Evolutionary conservation across 2,113 vertebrate species (phyloP), one percentile per base, ranked within the genome.

Genomic region (Fukomys damarensis): DNA sequence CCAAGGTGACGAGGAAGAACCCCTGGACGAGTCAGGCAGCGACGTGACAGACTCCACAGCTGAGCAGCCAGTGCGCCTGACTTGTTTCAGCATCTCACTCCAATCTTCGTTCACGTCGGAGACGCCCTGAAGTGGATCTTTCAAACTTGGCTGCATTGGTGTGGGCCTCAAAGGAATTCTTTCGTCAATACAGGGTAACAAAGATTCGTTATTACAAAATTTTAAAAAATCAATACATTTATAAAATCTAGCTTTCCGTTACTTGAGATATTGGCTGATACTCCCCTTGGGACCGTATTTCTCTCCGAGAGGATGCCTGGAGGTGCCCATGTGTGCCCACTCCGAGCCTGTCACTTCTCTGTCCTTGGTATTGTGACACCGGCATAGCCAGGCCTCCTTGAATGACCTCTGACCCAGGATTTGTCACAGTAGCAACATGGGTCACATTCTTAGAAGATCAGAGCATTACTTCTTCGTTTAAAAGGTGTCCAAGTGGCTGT

Each of bases 221-320:
- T n/a, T 76, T 56, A 46, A 20, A 10, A 52, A 81, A 24, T 76
- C 49, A 52, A 88, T 35, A 77, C 16, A 32, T n/a, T 35, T 32
- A 8, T 24, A 35, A 38, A 82, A 46, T 22, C 9, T 22, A 12
- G 7, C 54, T 56, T 28, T 66, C 20, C 12, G 26, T 38, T 22
- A 38, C 24, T 92, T 41, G 30, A n/a, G 20, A 54, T 5, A 3
- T 26, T 32, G n/a, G 52, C 30, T 4, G 30, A 22, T 2, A 22
- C 32, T 80, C 32, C 32, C n/a, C 0, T 49, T 19, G 35, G 10
- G n/a, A 46, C 30, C 0, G 0, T 32, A 2, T 30, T 74, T 38
- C 38, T 56, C 26, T 41, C 9, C 32, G 12, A 12, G 0, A 35
- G 16, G 43, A 2, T 35, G 58, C 20, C 41, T 0, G 19, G 19